phyloP scores from a whole-genome alignment of 2,888 invertebrate genomes.

The Drosophila acutilabella region DNA sequence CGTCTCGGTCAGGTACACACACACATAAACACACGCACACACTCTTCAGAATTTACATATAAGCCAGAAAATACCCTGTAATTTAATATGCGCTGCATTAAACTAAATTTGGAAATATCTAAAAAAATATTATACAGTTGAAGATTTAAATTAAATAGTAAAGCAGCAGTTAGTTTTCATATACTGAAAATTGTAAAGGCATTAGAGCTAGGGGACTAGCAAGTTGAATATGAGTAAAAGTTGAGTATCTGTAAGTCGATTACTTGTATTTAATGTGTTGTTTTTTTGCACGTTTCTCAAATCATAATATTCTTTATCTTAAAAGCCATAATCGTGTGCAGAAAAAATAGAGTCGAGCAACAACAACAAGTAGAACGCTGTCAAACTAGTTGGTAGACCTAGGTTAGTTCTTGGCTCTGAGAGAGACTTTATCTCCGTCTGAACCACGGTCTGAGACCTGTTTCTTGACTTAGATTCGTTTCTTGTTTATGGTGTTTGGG shows the following conservation, averaged over 20 bases:
- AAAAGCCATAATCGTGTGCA: slow-evolving; percentile 78
- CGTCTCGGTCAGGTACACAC: slow-evolving; percentile 39
- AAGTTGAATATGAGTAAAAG: neutral
- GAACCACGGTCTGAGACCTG: slow-evolving; percentile 61
- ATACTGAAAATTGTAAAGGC: neutral
- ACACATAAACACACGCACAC: slow-evolving; percentile 31
- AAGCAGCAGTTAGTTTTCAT: neutral
- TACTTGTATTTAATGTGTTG: slow-evolving; percentile 22
- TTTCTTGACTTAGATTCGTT: slow-evolving; percentile 80
- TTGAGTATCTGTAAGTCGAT: slow-evolving; percentile 1
- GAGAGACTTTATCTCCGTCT: slow-evolving; percentile 31
- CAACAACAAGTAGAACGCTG: slow-evolving; percentile 39
- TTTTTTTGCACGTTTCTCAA: slow-evolving; percentile 69
- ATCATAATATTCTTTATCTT: slow-evolving; percentile 76
- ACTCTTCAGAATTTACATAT: neutral
- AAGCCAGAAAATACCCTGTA: slow-evolving; percentile 19
- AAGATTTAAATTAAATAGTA: neutral
- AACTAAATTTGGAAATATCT: too few species aligned
- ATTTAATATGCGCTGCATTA: neutral
- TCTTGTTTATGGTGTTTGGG: slow-evolving; percentile 79
- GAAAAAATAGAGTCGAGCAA: slow-evolving; percentile 41
- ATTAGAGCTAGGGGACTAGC: neutral
- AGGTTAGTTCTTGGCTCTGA: slow-evolving; percentile 72
- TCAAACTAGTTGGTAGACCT: slow-evolving; percentile 76
- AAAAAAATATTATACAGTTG: too few species aligned